phyloP scores from a whole-genome alignment of 2,797 vertebrate genomes.

The Fringilla coelebs region DNA sequence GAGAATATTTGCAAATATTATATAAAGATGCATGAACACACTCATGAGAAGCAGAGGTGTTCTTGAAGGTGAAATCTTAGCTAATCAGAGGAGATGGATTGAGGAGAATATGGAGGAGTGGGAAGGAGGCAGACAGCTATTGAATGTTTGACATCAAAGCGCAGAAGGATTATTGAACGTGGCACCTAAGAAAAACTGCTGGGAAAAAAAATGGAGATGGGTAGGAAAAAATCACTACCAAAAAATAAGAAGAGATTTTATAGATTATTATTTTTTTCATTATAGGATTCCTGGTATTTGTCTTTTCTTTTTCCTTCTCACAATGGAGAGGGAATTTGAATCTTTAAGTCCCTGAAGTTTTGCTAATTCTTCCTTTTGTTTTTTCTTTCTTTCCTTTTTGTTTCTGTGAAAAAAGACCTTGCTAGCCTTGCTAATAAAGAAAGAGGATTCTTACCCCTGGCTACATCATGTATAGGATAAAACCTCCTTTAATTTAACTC shows the following conservation, averaged over 20 bases:
- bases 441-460: neutral
- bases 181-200: constrained; percentile 55
- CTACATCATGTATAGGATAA: neutral
- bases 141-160: constrained; percentile 67
- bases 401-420: neutral
- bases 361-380: neutral
- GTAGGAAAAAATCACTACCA: constrained; percentile 26
- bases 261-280: neutral
- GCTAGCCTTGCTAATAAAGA: neutral
- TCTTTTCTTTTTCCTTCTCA: neutral
- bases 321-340: neutral
- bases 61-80: constrained; percentile 63
- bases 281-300: neutral
- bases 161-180: constrained; percentile 55
- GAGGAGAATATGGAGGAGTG: constrained; percentile 48
- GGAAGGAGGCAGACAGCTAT: constrained; percentile 64
- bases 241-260: constrained; percentile 23
- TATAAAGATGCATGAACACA: neutral
- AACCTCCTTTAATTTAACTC: neutral
- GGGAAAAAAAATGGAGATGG: constrained; percentile 7
- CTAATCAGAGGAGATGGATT: constrained; percentile 68
- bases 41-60: constrained; percentile 25
- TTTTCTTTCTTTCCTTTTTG: neutral
- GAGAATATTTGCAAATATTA: constrained; percentile 48
- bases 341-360: neutral